phyloP scores from a whole-genome alignment of 2,113 vertebrate species.

The cattle (Bos taurus) region ARS-UCD2.0 NC_037348.1:25917001-25917500 shows the following conservation, averaged over 20 bases:
- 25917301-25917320: not conserved
- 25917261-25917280: not conserved
- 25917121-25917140: not conserved
- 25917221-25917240: not conserved
- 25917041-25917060: not conserved
- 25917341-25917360: not conserved
- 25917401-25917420: not conserved
- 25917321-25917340: not conserved
- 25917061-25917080: not conserved
- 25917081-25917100: not conserved
- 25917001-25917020: not conserved
- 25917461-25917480: not conserved
- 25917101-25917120: not conserved
- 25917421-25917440: not conserved
- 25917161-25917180: not conserved
- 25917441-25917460: not conserved
- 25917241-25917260: not conserved
- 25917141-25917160: not conserved
- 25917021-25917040: not conserved
- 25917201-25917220: not conserved
- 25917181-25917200: not conserved
- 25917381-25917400: not conserved
- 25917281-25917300: not conserved
- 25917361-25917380: not conserved
- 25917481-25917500: not conserved